Base-by-base conservation (phyloP, 1,140 invertebrate species). In the Drosophila auraria region DNA sequence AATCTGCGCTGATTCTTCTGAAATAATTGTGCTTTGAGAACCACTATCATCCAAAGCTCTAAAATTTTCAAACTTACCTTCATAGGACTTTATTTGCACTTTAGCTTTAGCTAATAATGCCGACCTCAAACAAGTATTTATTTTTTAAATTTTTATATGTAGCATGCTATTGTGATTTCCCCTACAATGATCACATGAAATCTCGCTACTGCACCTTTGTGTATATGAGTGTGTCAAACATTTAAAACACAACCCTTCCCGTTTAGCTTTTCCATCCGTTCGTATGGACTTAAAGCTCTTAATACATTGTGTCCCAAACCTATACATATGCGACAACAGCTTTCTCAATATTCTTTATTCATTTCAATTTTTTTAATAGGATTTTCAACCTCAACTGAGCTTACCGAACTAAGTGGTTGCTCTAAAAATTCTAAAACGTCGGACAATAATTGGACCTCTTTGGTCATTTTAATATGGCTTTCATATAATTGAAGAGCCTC, bases 401-500 rank as follows among this genome's bases (percentile, higher is more conserved):
- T 42, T 15, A 40, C 25, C 14, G 54, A 57, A 57, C 38, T 57
- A 3, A 57, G 12, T 57, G 38, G 36, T 42, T 40, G 54, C 5
- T 40, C 25, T 47, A 60, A 33, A 42, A 60, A 60, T 20, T 45
- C 23, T 11, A 3, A 47, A 9, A 11, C 9, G 33, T 36, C 33
- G 9, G 9, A 36, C 2, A 36, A 11, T 12, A 44, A 45, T 30
- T 17, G 30, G 30, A 33, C 15, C 15, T 17, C 36, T 11, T 25
- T 27, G 6, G 3, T 38, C 8, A 20, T 20, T 20, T 54, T 54
- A 11, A 54, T 54, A 54, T 36, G 30, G 27, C 15, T 38, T 36
- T 54, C 15, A 30, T 44, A 58, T 44, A 42, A 57, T 15, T 57
- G 38, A 6, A 56, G n/a, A 33, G 8, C 36, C 17, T 57, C 25